Percentiles rank a stretch among this genome's conserved stretches.
phyloP scores from a whole-genome alignment of 2,888 invertebrate species.

The Hypselothyrea guttata region DNA sequence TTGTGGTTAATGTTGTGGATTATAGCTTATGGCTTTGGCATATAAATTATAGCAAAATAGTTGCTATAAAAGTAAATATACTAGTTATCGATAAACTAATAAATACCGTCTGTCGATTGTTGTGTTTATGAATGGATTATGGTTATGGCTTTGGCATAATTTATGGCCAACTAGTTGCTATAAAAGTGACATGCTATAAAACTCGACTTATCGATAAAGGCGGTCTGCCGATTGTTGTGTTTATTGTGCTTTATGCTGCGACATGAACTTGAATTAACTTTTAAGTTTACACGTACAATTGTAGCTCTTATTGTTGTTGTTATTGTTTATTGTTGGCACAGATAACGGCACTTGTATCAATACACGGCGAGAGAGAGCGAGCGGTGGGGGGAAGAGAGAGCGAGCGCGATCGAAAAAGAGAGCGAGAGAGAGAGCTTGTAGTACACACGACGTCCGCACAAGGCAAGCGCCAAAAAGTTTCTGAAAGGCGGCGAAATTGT shows the following conservation, averaged over 20 bases:
- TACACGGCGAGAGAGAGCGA: conserved; percentile 11
- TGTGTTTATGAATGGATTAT: no score
- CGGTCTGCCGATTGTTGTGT: not conserved
- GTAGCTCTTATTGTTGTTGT: conserved; percentile 27
- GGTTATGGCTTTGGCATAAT: no score
- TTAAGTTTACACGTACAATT: conserved; percentile 14
- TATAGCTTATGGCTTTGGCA: no score
- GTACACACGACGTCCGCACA: conserved; percentile 56
- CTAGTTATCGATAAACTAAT: no score
- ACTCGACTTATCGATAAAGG: not conserved
- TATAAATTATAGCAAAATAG: no score
- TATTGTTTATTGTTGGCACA: conserved; percentile 28
- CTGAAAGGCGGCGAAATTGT: conserved; percentile 52
- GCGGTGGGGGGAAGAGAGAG: conserved; percentile 6
- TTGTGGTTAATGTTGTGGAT: not conserved
- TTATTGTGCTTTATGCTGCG: not conserved
- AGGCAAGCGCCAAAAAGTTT: conserved; percentile 64
- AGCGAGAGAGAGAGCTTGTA: not conserved
- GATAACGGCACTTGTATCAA: conserved; percentile 57
- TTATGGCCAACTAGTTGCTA: no score
- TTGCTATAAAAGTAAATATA: no score
- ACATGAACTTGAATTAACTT: conserved; percentile 24
- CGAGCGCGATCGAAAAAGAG: conserved; percentile 11
- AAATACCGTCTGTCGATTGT: no score
- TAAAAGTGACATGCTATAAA: no score